A percentile compares a stretch with the other conserved stretches of the same genome.
These are phyloP conservation scores for Trypoxylus dichotomus DNA, from an alignment of 1,140 invertebrate genomes.

Conservation along the genomic window DNA sequence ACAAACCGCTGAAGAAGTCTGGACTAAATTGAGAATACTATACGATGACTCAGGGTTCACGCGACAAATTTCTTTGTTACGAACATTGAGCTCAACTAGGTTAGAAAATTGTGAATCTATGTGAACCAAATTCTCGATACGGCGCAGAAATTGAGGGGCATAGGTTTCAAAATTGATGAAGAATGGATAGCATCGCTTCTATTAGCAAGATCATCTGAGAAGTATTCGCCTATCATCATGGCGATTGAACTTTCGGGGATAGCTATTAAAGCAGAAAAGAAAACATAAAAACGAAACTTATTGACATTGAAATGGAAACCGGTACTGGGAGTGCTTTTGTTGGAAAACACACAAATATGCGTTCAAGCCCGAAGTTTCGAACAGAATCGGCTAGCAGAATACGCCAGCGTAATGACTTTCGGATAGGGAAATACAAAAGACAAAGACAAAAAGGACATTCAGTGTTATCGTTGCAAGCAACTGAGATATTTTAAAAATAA, in stretches of 20 bases:
- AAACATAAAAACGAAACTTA: constrained; percentile 35
- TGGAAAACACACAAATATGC: too few species aligned
- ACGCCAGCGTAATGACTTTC: too few species aligned
- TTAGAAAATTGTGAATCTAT: constrained; percentile 39
- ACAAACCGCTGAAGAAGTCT: constrained; percentile 13
- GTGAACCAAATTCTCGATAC: constrained; percentile 37
- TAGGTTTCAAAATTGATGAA: constrained; percentile 36
- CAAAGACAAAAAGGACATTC: constrained; percentile 11
- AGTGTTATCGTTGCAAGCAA: constrained; percentile 4
- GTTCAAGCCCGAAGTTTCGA: too few species aligned
- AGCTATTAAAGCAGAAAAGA: constrained; percentile 24
- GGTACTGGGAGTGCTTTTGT: neutral
- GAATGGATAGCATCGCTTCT: constrained; percentile 45
- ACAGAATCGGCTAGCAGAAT: too few species aligned
- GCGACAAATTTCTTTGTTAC: constrained; percentile 29
- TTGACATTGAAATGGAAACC: constrained; percentile 19
- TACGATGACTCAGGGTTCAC: constrained; percentile 33
- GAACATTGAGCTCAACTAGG: constrained; percentile 35
- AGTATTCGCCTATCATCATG: constrained; percentile 49
- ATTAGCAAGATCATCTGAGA: constrained; percentile 46
- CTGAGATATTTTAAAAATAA: constrained; percentile 38
- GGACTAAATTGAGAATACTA: constrained; percentile 28
- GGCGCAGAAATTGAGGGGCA: constrained; percentile 35
- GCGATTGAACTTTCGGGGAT: constrained; percentile 46
- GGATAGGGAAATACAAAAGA: neutral